Evolutionary conservation across 2,113 vertebrate genomes (phyloP).

Genomic region (Thalassoma bifasciatum): DNA sequence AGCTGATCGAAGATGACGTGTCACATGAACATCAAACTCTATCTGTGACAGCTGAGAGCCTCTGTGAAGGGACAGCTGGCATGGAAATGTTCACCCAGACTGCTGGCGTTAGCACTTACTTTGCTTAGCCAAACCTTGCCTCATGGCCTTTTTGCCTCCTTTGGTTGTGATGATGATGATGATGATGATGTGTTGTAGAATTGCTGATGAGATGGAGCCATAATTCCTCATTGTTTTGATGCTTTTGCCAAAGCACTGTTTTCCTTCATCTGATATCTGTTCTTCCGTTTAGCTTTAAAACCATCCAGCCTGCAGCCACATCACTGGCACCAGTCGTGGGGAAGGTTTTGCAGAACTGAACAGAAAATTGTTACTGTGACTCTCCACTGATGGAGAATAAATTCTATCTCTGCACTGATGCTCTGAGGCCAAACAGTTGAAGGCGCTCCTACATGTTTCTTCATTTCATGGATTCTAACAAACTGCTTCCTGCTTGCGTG

Average conservation of each 20-base stretch:
- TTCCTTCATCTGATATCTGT: conserved; percentile 13
- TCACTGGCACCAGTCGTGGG: neutral
- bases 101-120: conserved; percentile 2
- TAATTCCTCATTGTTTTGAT: conserved; percentile 42
- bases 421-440: neutral
- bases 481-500: conserved; percentile 20
- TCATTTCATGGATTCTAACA: conserved; percentile 34
- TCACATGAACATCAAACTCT: conserved; percentile 16
- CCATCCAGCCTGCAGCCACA: neutral
- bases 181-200: conserved; percentile 21
- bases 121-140: conserved; percentile 16
- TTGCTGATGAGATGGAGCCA: conserved; percentile 31
- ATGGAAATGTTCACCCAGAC: conserved; percentile 26
- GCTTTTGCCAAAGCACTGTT: conserved; percentile 61
- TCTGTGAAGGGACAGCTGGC: conserved; percentile 33
- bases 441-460: neutral
- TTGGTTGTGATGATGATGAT: conserved; percentile 14
- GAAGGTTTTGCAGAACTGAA: conserved; percentile 17
- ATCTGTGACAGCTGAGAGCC: conserved; percentile 16
- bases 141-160: conserved; percentile 12
- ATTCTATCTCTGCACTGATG: conserved; percentile 5
- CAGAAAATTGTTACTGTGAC: neutral
- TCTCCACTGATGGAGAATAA: neutral
- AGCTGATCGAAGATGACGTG: conserved; percentile 22
- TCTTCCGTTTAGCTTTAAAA: conserved; percentile 18